Evolutionary conservation across 2,888 invertebrate species (phyloP), one percentile per base, ranked within the genome.

Genomic region (Ectemnius cavifrons): DNA sequence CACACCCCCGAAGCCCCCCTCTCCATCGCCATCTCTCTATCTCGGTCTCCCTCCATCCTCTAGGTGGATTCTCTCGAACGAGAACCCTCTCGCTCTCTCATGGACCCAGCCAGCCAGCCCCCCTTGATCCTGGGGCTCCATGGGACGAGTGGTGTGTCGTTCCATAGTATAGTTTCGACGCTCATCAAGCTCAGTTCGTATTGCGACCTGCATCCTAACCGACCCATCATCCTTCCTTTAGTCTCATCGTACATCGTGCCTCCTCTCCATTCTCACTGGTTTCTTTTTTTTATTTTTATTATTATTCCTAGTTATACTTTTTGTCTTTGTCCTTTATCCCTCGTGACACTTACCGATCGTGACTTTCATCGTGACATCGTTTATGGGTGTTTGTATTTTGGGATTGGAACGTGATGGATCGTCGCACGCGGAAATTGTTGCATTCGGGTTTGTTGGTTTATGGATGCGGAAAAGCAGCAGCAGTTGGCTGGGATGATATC

Each of bases 81-180:
- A 23, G 23, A 64, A 73, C 80, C 80, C 75, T 78, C 77, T 75
- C 70, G 61, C 57, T 79, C 73, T 83, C 80, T 83, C 64, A 16
- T 45, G 59, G 83, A 83, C 85, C 60, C 20, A 64, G 45, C 46
- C 78, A 75, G 18, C 70, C 68, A 47, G 23, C 23, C 60, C 74
- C 75, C 76, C 75, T 71, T 78, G 75, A 77, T 83, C 81, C 73
- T 77, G 78, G 8, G 8, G 80, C 78, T 81, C 75, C 78, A 77
- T 72, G 67, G 69, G 77, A 81, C 75, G 76, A 79, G 73, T 75
- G 75, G 66, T 78, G 37, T 37, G 73, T 78, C 79, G 81, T 82
- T 82, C 78, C 81, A 80, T 83, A 80, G 81, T 80, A 72, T 67
- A 78, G 80, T 79, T 83, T 81, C 75, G 75, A 74, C 83, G 84